Evolutionary conservation across 2,888 invertebrate species (phyloP).

Genomic region (Leptopterna dolabrata): DNA sequence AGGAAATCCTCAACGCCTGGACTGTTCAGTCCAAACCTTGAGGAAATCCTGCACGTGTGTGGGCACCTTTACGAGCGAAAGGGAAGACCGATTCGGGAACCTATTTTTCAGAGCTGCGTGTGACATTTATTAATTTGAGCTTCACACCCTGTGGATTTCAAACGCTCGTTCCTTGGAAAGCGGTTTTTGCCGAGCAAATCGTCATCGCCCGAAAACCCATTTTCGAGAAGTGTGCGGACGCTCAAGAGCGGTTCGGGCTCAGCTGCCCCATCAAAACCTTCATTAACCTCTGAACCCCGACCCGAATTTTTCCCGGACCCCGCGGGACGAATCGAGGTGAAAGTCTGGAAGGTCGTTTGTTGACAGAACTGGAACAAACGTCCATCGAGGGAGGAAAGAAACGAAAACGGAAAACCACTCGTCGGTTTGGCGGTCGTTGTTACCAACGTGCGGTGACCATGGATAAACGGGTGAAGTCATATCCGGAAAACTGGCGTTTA

Average conservation of each 20-base stretch:
- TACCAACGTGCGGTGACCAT: not conserved
- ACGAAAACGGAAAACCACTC: not conserved
- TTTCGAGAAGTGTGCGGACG: not conserved
- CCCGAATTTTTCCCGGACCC: not conserved
- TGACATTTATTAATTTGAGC: no score
- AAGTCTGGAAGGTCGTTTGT: not conserved
- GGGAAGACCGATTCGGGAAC: no score
- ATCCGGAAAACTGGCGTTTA: not conserved
- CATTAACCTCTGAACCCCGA: not conserved
- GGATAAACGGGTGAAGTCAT: not conserved
- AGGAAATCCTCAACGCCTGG: no score
- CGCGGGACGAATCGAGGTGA: not conserved
- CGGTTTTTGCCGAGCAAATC: no score
- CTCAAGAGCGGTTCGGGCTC: not conserved
- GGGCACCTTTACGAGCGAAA: no score
- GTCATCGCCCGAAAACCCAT: not conserved
- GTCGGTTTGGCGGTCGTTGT: not conserved
- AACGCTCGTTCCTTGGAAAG: no score
- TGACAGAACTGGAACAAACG: not conserved
- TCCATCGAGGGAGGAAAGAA: not conserved
- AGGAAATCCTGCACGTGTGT: no score
- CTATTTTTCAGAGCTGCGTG: no score
- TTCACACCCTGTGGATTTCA: no score
- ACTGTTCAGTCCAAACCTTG: no score
- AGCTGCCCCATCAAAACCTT: not conserved